These are phyloP conservation scores for Drosophila percnosoma DNA, from an alignment of 2,888 invertebrate species.

Conservation along the genomic window DNA sequence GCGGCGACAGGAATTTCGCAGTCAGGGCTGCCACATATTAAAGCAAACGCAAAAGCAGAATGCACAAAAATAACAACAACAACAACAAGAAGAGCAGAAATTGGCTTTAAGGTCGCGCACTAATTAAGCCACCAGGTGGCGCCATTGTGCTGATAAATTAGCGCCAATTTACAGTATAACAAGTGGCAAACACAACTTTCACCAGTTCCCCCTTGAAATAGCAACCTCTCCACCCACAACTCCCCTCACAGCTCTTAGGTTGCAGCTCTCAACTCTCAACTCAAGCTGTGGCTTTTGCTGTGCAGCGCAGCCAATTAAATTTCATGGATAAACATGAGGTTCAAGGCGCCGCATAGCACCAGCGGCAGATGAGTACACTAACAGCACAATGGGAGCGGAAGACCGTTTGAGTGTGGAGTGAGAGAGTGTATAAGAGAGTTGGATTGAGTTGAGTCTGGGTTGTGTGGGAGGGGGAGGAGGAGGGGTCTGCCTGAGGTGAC, in stretches of 20 bases:
- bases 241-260: neutral
- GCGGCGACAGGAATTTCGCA: slow-evolving; percentile 7
- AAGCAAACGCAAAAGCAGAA: slow-evolving; percentile 31
- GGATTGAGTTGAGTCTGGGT: too few relatives aligned
- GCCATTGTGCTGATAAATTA: slow-evolving; percentile 65
- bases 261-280: slow-evolving; percentile 1
- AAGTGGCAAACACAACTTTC: slow-evolving; percentile 52
- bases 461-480: too few relatives aligned
- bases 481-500: slow-evolving; percentile 44
- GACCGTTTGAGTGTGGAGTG: too few relatives aligned
- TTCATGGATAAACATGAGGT: slow-evolving; percentile 74
- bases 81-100: slow-evolving; percentile 10
- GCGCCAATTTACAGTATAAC: slow-evolving; percentile 59
- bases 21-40: slow-evolving; percentile 28
- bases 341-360: slow-evolving; percentile 39
- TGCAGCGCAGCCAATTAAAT: slow-evolving; percentile 73
- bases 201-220: neutral
- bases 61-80: neutral
- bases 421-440: neutral
- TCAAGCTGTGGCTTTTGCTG: slow-evolving; percentile 43
- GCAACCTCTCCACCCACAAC: neutral
- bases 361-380: slow-evolving; percentile 4
- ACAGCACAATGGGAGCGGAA: neutral
- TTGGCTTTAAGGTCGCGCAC: slow-evolving; percentile 48
- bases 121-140: slow-evolving; percentile 67